Evolutionary conservation across 2,888 invertebrate genomes (phyloP), one percentile per base, ranked within the genome.

Genomic region (Mythimna pallens): DNA sequence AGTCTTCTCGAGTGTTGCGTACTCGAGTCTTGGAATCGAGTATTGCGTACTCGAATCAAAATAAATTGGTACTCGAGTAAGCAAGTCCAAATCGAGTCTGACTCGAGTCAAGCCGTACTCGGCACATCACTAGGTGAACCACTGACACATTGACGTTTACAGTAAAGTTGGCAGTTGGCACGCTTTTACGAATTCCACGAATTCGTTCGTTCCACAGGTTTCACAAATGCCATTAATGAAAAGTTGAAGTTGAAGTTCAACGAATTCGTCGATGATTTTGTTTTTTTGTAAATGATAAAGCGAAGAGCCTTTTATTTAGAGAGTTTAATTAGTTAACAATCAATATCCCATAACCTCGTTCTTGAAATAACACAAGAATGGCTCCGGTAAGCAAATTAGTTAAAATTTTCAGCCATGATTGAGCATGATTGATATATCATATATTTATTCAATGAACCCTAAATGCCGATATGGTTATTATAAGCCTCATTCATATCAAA

Each of bases 321-420:
- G 50, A 62, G 62, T 30, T 63, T 25, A 54, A 58, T 65, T 71
- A n/a, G n/a, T 20, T 50, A 57, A 30, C n/a, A 65, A 14, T 52
- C 12, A 22, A 30, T 47, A 57, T 7, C 2, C 22, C 7, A 22
- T 50, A 34, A 43, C 14, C 14, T 62, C 25, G 25, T 50, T 62
- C 52, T 75, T 65, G 25, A 65, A 65, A 43, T 52, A 40, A 65
- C 40, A 6, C 17, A 57, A 63, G 0, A 62, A 77, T 77, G 76
- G 62, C 76, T 54, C 76, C 76, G 78, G 76, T 77, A 78, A 77
- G 76, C 36, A 50, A 55, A 40, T 40, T 12, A 20, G 1, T 61
- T 5, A n/a, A 50, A 9, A 55, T 25, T 52, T 55, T 65, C 65
- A 36, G 2, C 14, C 6, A 70, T 70, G 65, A 70, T 43, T 50